A percentile compares a stretch with the other conserved stretches of the same genome.
Evolutionary conservation across 2,113 vertebrate species (phyloP).

Genomic region (Spea bombifrons): DNA sequence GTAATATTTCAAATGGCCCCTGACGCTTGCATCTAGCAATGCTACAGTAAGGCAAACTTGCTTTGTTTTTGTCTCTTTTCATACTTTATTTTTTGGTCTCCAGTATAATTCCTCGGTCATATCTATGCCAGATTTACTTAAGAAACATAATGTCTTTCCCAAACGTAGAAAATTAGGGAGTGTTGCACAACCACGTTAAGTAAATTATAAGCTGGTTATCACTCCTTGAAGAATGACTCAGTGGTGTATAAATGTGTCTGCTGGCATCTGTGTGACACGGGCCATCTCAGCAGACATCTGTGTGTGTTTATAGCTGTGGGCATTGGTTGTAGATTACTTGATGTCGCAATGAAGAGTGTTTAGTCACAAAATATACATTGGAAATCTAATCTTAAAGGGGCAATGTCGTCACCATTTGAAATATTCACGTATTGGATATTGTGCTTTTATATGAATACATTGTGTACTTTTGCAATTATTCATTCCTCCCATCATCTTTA

Average conservation of each 20-base stretch:
- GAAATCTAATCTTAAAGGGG: background rate
- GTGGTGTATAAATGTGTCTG: conserved; percentile 7
- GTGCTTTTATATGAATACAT: no score
- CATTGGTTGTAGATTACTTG: background rate
- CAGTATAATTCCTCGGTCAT: no score
- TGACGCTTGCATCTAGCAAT: no score
- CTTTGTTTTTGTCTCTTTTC: no score
- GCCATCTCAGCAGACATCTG: background rate
- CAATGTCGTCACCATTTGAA: no score
- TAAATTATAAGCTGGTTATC: conserved; percentile 16
- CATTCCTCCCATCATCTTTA: no score
- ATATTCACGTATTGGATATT: no score
- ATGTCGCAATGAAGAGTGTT: background rate
- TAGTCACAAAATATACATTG: background rate
- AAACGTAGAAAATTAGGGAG: background rate
- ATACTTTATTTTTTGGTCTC: background rate
- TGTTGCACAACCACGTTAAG: background rate
- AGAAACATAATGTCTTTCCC: background rate
- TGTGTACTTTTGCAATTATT: no score
- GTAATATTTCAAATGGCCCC: no score
- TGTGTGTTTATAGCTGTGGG: conserved; percentile 1
- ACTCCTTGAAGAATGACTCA: conserved; percentile 16
- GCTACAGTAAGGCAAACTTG: background rate
- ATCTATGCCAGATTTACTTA: background rate
- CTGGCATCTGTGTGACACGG: background rate